phyloP scores from a whole-genome alignment of 2,797 vertebrate species.

The Bovichtus variegatus region DNA sequence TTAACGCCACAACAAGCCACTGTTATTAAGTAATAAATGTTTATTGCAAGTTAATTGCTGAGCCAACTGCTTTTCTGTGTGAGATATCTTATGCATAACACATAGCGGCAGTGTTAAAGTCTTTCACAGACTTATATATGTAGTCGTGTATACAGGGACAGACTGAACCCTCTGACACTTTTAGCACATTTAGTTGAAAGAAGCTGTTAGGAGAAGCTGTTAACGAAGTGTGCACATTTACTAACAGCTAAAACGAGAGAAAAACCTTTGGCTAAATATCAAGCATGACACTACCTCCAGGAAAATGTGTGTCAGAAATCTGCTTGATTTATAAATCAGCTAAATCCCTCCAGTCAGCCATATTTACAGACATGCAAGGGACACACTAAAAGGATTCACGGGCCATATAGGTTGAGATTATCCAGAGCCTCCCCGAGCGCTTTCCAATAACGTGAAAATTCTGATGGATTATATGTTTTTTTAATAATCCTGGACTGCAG shows the following conservation, averaged over 20 bases:
- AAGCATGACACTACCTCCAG: background rate
- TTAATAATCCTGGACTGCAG: conserved; percentile 45
- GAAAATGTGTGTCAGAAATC: conserved; percentile 41
- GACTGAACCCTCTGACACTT: background rate
- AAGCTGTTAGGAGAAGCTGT: too few species aligned
- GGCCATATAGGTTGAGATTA: conserved; percentile 59
- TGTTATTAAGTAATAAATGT: conserved; percentile 57
- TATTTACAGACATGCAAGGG: conserved; percentile 41
- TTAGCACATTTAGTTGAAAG: background rate
- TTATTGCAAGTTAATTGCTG: conserved; percentile 71
- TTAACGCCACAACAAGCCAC: conserved; percentile 38
- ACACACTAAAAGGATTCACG: conserved; percentile 37
- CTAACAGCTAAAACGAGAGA: background rate
- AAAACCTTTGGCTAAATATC: conserved; percentile 39
- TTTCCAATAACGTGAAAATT: conserved; percentile 61
- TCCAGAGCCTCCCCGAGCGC: conserved; percentile 29
- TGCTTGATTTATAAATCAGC: conserved; percentile 33
- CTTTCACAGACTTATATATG: background rate
- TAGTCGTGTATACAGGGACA: too few species aligned
- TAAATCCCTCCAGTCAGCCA: conserved; percentile 55
- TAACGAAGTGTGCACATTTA: background rate
- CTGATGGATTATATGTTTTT: conserved; percentile 61
- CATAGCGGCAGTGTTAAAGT: background rate
- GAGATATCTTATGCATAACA: conserved; percentile 31
- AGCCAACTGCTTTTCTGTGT: conserved; percentile 53